These are phyloP conservation scores for Bubo scandiacus DNA, from an alignment of 2,113 vertebrate species.

Conservation along the genomic window DNA sequence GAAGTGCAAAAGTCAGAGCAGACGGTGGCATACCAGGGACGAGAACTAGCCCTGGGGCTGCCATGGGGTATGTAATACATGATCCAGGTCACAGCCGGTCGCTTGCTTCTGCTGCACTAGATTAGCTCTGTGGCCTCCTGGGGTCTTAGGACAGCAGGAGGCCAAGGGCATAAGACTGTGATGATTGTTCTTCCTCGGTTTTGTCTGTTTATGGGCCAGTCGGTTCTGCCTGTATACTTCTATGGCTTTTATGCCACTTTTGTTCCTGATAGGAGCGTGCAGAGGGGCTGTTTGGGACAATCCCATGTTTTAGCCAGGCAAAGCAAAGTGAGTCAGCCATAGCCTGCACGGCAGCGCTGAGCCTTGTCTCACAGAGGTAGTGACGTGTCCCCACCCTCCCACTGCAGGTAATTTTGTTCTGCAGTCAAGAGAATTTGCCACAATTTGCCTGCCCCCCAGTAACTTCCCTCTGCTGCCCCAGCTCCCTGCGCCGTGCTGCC, in stretches of 20 bases:
- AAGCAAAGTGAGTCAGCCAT: not conserved
- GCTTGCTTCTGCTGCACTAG: not conserved
- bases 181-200: not conserved
- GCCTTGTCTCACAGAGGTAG: not conserved
- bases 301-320: fast-evolving
- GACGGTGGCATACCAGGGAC: not conserved
- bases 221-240: not conserved
- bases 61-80: not conserved
- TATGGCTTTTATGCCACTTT: fast-evolving
- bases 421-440: not conserved
- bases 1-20: not conserved
- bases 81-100: fast-evolving
- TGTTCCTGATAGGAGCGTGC: not conserved
- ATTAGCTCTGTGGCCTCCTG: not conserved
- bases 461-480: not conserved
- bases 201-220: not conserved
- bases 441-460: fast-evolving
- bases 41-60: not conserved
- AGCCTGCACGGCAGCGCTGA: not conserved
- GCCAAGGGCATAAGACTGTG: not conserved
- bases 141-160: not conserved
- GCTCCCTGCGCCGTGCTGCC: not conserved
- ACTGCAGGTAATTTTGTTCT: not conserved
- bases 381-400: not conserved
- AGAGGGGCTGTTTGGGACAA: not conserved